phyloP scores from a whole-genome alignment of 1,140 invertebrate genomes.

The Eubasilissa regina region DNA sequence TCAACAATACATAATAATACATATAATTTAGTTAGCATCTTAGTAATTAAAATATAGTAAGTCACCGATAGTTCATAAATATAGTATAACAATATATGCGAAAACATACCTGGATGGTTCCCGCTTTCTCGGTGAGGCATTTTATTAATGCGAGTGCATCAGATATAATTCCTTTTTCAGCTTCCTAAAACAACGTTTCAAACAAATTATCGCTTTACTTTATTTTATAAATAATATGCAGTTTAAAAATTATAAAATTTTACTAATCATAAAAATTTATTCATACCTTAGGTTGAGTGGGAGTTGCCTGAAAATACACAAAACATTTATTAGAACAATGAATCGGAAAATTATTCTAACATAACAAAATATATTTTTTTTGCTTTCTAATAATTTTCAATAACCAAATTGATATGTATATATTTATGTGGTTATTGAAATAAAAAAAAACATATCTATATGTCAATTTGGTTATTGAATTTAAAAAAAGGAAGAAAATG shows the following conservation, averaged over 20 bases:
- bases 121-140: constrained; percentile 14
- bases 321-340: background rate
- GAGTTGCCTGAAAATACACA: constrained; percentile 16
- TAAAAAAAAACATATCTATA: background rate
- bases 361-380: too few species aligned
- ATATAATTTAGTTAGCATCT: background rate
- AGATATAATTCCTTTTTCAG: background rate
- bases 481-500: background rate
- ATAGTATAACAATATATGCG: background rate
- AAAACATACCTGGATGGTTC: constrained; percentile 7
- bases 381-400: too few species aligned
- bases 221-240: too few species aligned
- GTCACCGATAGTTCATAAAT: background rate
- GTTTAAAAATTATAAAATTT: too few species aligned
- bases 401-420: too few species aligned
- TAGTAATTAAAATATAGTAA: background rate
- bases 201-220: too few species aligned
- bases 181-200: background rate
- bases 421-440: background rate
- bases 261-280: too few species aligned
- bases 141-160: constrained; percentile 12
- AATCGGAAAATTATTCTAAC: too few species aligned
- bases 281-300: background rate
- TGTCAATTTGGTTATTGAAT: background rate
- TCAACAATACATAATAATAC: too few species aligned